A percentile compares a stretch with the other conserved stretches of the same genome.
Evolutionary conservation across 2,797 vertebrate genomes (phyloP).

Genomic region (Acanthiza pusilla): DNA sequence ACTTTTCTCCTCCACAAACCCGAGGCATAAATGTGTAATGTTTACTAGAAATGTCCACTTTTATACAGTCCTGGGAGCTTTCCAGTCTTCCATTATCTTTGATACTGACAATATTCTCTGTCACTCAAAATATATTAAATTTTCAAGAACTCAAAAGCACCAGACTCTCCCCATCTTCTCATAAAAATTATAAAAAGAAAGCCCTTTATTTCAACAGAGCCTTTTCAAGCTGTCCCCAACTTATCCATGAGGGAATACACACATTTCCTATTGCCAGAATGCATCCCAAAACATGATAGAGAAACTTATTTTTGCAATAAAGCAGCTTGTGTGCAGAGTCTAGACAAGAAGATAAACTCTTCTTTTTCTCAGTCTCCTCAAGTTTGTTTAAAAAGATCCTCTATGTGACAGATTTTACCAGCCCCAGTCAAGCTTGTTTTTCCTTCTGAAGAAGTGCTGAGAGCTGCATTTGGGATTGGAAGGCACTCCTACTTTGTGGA

Average conservation of each 20-base stretch:
- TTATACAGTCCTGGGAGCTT: background rate
- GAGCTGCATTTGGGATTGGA: background rate
- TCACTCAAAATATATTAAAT: background rate
- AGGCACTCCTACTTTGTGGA: background rate
- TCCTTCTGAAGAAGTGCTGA: background rate
- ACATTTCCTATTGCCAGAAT: background rate
- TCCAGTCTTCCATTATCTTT: background rate
- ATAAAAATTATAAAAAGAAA: background rate
- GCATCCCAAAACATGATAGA: background rate
- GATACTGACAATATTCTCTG: background rate
- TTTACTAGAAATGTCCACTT: background rate
- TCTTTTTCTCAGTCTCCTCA: background rate
- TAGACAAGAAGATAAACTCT: background rate
- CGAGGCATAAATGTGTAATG: background rate
- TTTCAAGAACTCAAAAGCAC: background rate
- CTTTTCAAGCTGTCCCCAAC: background rate
- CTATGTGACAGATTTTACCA: background rate
- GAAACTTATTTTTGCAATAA: background rate
- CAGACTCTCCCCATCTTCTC: background rate
- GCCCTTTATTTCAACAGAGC: background rate
- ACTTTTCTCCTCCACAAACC: background rate
- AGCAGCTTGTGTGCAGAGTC: background rate
- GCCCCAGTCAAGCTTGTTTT: background rate
- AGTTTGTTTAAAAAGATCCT: background rate
- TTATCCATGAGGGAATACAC: background rate